Evolutionary conservation across 2,888 invertebrate species (phyloP), one percentile per base, ranked within the genome.

Genomic region (Agrotis ipsilon): DNA sequence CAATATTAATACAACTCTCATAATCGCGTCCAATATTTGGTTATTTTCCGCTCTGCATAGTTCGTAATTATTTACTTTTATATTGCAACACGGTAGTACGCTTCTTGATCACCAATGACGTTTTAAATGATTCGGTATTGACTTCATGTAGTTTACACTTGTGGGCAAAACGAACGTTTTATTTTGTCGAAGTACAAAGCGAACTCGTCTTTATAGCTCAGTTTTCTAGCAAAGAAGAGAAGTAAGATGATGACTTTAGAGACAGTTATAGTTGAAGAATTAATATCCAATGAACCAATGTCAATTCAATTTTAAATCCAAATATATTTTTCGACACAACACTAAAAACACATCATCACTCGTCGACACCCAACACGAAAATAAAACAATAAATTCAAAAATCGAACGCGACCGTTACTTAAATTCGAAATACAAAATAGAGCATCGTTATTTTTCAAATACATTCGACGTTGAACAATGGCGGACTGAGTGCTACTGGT

Each of bases 31-130:
- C 76, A 71, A 86, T 87, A 89, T 90, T 90, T 82, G 84, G 86
- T 87, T 86, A 91, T 86, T 90, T 93, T 91, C 90, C 92, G 93
- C 92, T 93, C 93, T 92, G 89, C 86, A 92, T 89, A 87, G 74
- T 78, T 65, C 74, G 76, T 80, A 84, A 87, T 87, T 83, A 89
- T 90, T 87, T 88, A 87, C 79, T 84, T 86, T 69, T 86, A 81
- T 86, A 81, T 84, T 69, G 84, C 86, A 84, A 80, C 83, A 72
- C 86, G 88, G 83, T 82, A 88, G 79, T 80, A 93, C 92, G 94
- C 88, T 92, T 80, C 91, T 91, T 93, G 90, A 82, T 89, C 91
- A 87, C 89, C 83, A 88, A 92, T 91, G 82, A 84, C 78, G 79
- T 73, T 78, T 81, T 83, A 80, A 85, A 85, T 81, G 81, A 75